phyloP scores from a whole-genome alignment of 2,797 vertebrate genomes.

The Taenioides sp. region DNA sequence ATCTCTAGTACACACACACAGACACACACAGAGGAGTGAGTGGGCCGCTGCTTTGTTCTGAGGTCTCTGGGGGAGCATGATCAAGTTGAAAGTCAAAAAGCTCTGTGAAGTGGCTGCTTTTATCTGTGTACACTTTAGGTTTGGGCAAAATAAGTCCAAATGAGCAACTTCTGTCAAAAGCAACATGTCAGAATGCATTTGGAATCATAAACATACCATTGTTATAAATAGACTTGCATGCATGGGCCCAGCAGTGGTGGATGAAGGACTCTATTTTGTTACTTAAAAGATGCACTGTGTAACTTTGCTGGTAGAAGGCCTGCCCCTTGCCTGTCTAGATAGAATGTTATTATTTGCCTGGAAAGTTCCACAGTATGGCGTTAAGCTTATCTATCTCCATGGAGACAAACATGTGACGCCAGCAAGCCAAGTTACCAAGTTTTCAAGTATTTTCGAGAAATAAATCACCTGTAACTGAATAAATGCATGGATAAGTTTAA shows the following conservation, averaged over 20 bases:
- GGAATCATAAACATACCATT: slow-evolving; percentile 21
- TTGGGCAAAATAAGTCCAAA: slow-evolving; percentile 50
- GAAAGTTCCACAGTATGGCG: too few species aligned
- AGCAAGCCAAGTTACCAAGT: too few species aligned
- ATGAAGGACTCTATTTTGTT: too few species aligned
- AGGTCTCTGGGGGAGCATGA: slow-evolving; percentile 68
- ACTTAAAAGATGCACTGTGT: too few species aligned
- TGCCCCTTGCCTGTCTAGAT: too few species aligned
- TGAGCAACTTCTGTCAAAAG: slow-evolving; percentile 55
- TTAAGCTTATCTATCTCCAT: too few species aligned
- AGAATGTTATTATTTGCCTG: too few species aligned
- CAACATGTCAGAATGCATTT: slow-evolving; percentile 6
- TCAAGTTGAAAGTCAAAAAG: slow-evolving; percentile 74
- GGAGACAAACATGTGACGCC: too few species aligned
- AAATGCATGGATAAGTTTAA: too few species aligned
- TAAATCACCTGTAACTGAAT: too few species aligned
- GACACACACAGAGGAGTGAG: slow-evolving; percentile 27
- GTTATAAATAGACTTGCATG: slow-evolving; percentile 22
- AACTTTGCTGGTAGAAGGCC: too few species aligned
- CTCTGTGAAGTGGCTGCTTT: slow-evolving; percentile 77
- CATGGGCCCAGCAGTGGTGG: neutral
- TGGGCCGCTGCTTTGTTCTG: slow-evolving; percentile 68
- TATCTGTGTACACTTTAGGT: slow-evolving; percentile 69
- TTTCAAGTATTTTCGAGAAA: too few species aligned
- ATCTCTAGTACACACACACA: slow-evolving; percentile 1